Percentiles rank a stretch among this genome's conserved stretches.
These are phyloP conservation scores for Fundulus diaphanus DNA, from an alignment of 2,797 vertebrate species.

Conservation along the genomic window DNA sequence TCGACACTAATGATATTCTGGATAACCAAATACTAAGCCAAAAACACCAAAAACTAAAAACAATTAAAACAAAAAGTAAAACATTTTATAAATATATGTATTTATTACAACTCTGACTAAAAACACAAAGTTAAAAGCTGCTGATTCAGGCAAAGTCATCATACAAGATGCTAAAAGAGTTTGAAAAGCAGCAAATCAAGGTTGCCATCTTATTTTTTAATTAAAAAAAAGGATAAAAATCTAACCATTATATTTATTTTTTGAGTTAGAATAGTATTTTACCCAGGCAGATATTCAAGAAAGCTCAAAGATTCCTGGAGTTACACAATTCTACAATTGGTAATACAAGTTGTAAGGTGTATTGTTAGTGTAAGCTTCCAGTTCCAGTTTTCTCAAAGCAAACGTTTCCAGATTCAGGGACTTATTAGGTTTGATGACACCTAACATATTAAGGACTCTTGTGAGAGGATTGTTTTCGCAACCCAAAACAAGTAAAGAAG, in stretches of 20 bases:
- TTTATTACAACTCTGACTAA: no score
- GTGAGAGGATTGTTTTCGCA: background rate
- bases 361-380: background rate
- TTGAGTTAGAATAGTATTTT: no score
- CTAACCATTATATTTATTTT: background rate
- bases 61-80: no score
- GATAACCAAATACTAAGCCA: background rate
- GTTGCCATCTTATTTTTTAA: background rate
- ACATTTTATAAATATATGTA: no score
- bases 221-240: background rate
- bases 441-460: background rate
- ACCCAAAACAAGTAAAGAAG: slow-evolving; percentile 1
- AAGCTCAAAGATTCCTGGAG: background rate
- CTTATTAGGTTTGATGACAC: background rate
- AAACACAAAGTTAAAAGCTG: no score
- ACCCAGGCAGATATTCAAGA: background rate
- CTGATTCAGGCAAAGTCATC: no score
- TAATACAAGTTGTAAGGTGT: background rate
- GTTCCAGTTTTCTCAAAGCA: background rate
- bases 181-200: no score
- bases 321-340: background rate
- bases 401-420: background rate
- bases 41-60: background rate
- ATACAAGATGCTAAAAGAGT: no score
- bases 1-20: background rate